These are phyloP conservation scores for Zelostemma sp. DNA, from an alignment of 1,140 invertebrate genomes.

Conservation along the genomic window DNA sequence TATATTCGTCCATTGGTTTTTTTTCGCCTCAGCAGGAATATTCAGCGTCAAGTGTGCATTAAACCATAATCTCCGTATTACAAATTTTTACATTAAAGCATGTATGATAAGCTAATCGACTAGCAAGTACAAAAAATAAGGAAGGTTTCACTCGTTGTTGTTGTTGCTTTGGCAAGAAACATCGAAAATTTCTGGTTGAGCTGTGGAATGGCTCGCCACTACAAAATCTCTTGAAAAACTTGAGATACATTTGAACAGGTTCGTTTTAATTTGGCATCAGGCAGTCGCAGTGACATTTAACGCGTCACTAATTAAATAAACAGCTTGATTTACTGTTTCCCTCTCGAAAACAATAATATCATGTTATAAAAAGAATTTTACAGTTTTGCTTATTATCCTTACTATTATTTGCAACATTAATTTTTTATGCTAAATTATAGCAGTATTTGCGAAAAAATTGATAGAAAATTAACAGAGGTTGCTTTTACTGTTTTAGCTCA, in stretches of 20 bases:
- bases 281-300: constrained; percentile 53
- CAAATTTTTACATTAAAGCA: constrained; percentile 12
- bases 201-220: constrained; percentile 17
- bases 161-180: constrained; percentile 50
- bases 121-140: constrained; percentile 33
- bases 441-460: too few relatives aligned
- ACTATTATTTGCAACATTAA: too few relatives aligned
- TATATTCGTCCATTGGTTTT: background rate
- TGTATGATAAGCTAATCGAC: constrained; percentile 28
- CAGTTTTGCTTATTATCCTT: too few relatives aligned
- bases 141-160: constrained; percentile 15
- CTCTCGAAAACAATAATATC: too few relatives aligned
- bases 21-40: too few relatives aligned
- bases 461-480: too few relatives aligned
- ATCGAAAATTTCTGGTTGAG: constrained; percentile 23
- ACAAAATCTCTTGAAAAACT: constrained; percentile 26
- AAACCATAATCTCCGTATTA: background rate
- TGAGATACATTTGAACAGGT: constrained; percentile 31
- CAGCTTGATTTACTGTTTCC: background rate
- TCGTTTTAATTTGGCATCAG: constrained; percentile 65
- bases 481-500: too few relatives aligned
- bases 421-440: too few relatives aligned
- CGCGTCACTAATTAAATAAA: constrained; percentile 11
- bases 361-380: too few relatives aligned
- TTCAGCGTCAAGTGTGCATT: too few relatives aligned